Percentiles rank a stretch among this genome's conserved stretches.
phyloP scores from a whole-genome alignment of 2,113 vertebrate genomes.

The Bettongia penicillata region DNA sequence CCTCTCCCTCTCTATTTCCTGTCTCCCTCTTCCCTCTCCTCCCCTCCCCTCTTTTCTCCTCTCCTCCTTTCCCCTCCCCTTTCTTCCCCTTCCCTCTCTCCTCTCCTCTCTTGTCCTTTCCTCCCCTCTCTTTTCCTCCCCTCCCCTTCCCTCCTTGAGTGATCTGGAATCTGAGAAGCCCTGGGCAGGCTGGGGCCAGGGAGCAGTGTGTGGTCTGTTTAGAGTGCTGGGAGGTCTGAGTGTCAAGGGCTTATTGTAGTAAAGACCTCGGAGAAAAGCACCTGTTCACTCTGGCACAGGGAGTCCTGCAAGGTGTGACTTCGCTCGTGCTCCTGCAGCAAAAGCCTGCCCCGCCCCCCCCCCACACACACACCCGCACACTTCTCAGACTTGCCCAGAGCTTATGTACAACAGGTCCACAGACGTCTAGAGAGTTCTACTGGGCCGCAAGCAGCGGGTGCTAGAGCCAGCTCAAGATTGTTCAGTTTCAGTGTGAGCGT shows the following conservation, averaged over 20 bases:
- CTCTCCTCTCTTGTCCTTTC: rapidly evolving
- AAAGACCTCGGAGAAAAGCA: background rate
- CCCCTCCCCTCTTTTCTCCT: rapidly evolving
- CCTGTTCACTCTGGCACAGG: background rate
- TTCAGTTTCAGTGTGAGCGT: background rate
- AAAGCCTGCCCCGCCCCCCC: too few relatives aligned
- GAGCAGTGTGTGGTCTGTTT: background rate
- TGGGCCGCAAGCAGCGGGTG: too few relatives aligned
- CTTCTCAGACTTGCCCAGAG: background rate
- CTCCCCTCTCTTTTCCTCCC: too few relatives aligned
- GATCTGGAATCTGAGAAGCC: too few relatives aligned
- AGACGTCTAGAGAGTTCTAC: background rate
- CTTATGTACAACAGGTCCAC: background rate
- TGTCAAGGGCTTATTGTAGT: background rate
- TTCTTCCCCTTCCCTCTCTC: rapidly evolving
- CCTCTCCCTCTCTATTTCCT: too few relatives aligned
- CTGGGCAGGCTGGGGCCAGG: too few relatives aligned
- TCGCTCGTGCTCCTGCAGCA: background rate
- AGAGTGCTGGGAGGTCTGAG: background rate
- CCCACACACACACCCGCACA: too few relatives aligned
- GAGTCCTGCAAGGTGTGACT: background rate
- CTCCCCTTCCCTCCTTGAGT: too few relatives aligned
- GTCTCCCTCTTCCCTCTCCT: rapidly evolving
- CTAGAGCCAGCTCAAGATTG: background rate
- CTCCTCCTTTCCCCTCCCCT: too few relatives aligned